Base-by-base conservation (phyloP, 2,888 invertebrate genomes). In the Phyto melanocephala region DNA sequence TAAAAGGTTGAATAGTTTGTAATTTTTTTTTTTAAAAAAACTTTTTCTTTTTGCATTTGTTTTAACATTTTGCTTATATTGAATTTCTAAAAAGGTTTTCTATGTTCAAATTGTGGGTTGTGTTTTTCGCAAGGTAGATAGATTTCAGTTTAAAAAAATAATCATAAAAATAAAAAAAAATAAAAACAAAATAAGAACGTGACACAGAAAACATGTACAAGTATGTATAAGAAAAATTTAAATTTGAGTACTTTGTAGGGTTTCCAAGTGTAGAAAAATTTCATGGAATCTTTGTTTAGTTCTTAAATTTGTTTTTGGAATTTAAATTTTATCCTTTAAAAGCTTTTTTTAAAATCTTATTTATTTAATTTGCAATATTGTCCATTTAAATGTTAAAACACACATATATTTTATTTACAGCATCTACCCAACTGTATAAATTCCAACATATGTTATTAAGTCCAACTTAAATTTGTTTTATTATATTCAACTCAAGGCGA, bases 71-170 rank as follows among this genome's bases (percentile, higher is more conserved):
- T 58, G 24, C 28, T n/a, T 45, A 35, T 58, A 76, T 68, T 67
- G 76, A 76, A 68, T 68, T 76, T 60, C 68, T 50, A 40, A 68
- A 60, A 76, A 68, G 67, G 67, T 47, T 67, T 67, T 58, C 22
- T n/a, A 50, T 47, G 35, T 35, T 50, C 37, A 67, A 40, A 7
- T 40, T 37, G 40, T 67, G 28, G 62, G 13, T 37, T 42, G n/a
- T 37, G 20, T 11, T 10, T 58, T 58, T 5, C 22, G 5, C 2
- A 67, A 68, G 54, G 54, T 68, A 40, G 54, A 42, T 68, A 40
- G 42, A 1, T 56, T 42, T 40, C 3, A 68, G 40, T 68, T 45
- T 45, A 15, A 2, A 13, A 13, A 40, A 60, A 22, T 22, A 40
- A 10, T 22, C 58, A 24, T 22, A 20, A 54, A 54, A 54, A 62